Evolutionary conservation across 2,797 vertebrate genomes (phyloP).

Genomic region (Okamejei kenojei): DNA sequence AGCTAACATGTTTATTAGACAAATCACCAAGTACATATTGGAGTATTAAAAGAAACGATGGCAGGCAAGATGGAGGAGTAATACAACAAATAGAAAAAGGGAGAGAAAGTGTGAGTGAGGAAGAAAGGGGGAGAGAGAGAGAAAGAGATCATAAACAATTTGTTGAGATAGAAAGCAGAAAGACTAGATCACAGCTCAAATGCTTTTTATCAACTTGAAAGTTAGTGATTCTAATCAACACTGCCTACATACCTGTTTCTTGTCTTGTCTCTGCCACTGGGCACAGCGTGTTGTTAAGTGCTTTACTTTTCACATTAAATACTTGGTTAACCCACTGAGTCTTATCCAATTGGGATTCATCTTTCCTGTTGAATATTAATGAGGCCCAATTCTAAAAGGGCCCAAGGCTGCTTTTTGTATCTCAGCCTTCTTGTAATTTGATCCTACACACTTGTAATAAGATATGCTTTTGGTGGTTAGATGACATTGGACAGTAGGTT

Average conservation of each 20-base stretch:
- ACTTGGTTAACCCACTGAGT: background rate
- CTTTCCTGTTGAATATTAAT: conserved; percentile 1
- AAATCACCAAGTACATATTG: background rate
- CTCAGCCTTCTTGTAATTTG: background rate
- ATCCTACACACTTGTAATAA: background rate
- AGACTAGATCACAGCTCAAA: background rate
- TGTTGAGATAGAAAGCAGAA: background rate
- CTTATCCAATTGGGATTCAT: background rate
- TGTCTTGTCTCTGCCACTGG: background rate
- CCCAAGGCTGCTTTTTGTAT: background rate
- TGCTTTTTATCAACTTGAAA: background rate
- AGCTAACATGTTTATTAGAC: background rate
- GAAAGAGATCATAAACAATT: background rate
- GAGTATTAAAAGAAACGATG: background rate
- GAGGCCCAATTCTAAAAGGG: background rate
- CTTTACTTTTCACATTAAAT: conserved; percentile 14
- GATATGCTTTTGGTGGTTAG: background rate
- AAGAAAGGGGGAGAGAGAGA: too few relatives aligned
- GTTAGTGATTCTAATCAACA: background rate
- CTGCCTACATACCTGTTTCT: background rate
- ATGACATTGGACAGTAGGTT: background rate
- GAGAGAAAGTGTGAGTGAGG: too few relatives aligned
- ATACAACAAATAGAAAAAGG: background rate
- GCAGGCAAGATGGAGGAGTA: background rate
- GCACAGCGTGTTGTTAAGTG: background rate